Evolutionary conservation across 2,113 vertebrate species (phyloP), one percentile per base, ranked within the genome.

Genomic region (Gila orcuttii): DNA sequence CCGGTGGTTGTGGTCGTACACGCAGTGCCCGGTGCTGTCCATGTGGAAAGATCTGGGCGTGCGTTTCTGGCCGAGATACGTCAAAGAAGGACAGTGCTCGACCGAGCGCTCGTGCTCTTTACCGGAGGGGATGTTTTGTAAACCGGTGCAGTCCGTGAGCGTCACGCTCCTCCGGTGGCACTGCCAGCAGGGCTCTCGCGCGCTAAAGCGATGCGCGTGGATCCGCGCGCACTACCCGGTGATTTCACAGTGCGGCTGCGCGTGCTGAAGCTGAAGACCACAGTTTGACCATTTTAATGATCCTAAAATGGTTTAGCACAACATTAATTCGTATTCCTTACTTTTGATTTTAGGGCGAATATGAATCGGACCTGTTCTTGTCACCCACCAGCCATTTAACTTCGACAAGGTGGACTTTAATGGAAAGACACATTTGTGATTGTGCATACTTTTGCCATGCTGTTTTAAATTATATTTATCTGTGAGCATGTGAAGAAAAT

Each of bases 191-290:
- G 96, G 97, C 21, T 97, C 96, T 94, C 92, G 96, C 91, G 96
- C 93, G 91, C 97, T 96, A 89, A 96, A 96, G 91, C 97, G 96
- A 93, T 98, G 97, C 94, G 96, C 96, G 88, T 98, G 97, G 97
- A 97, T 98, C 94, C 96, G 95, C 88, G 96, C 97, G 88, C 97
- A 97, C 93, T 98, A 98, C 93, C 97, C 97, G 36, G 95, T 98
- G 91, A 96, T 98, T 93, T 97, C 97, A 88, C 96, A 97, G 94
- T 98, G 97, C 95, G 97, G 97, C 93, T 97, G 97, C 88, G 96
- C 96, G 90, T 98, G 97, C 92, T 97, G 94, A 96, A 47, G n/a
- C 33, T 13, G 21, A 39, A 39, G 36, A 10, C 4, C n/a, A 50
- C 7, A 21, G 6, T 1, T 21, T 8, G 6, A 57, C 6, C 2